Evolutionary conservation across 2,888 invertebrate genomes (phyloP).

Genomic region (Cyrtodaria siliqua): DNA sequence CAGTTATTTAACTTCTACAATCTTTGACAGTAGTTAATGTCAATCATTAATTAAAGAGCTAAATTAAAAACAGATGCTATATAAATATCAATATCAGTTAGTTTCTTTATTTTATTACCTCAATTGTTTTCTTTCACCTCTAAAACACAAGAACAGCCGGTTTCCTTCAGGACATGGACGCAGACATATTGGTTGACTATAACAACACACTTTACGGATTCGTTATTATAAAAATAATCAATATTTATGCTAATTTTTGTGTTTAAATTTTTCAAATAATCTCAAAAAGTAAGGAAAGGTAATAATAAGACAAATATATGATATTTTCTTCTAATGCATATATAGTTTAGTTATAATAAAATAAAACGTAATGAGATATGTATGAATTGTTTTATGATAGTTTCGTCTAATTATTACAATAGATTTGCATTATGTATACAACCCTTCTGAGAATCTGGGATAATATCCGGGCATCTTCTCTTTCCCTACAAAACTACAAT

Average conservation of each 20-base stretch:
- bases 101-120: too few species aligned
- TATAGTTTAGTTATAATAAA: too few species aligned
- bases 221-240: constrained; percentile 5
- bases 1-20: not conserved
- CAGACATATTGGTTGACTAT: constrained; percentile 51
- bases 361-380: too few species aligned
- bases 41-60: too few species aligned
- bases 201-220: constrained; percentile 39
- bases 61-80: too few species aligned
- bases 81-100: too few species aligned
- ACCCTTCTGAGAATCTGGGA: constrained; percentile 65
- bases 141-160: too few species aligned
- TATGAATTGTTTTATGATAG: not conserved
- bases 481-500: constrained; percentile 49
- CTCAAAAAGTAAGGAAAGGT: too few species aligned
- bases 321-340: too few species aligned
- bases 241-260: constrained; percentile 26
- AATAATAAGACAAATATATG: too few species aligned
- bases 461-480: constrained; percentile 72
- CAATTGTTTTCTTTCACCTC: too few species aligned
- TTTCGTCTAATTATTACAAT: constrained; percentile 64
- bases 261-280: not conserved
- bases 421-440: constrained; percentile 32
- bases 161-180: constrained; percentile 11
- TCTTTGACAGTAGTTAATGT: too few species aligned